Evolutionary conservation across 2,797 vertebrate species (phyloP).

Genomic region (Zalophus californianus): DNA sequence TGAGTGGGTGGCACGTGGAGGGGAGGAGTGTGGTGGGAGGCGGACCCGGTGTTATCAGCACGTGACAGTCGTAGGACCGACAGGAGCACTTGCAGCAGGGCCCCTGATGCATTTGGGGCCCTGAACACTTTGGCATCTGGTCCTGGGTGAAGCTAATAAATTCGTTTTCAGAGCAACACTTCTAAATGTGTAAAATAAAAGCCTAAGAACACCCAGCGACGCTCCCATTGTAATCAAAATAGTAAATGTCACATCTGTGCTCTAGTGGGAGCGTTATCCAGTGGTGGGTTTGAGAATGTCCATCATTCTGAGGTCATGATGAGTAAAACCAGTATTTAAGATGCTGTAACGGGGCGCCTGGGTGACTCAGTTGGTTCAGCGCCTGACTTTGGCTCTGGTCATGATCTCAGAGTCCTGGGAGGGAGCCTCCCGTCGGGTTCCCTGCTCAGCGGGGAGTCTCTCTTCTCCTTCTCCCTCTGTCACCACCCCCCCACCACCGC

Average conservation of each 20-base stretch:
- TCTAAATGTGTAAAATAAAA: neutral
- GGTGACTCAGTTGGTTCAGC: neutral
- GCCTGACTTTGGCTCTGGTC: neutral
- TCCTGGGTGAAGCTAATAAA: neutral
- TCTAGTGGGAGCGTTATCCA: neutral
- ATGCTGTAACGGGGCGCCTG: neutral
- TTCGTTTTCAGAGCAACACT: neutral
- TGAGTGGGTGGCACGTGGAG: neutral
- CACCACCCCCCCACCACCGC: too few relatives aligned
- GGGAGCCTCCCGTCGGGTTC: neutral
- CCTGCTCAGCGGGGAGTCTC: neutral
- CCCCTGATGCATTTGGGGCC: accelerated
- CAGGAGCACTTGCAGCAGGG: accelerated
- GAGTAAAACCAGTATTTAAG: neutral
- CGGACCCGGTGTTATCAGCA: accelerated
- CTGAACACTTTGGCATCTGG: neutral
- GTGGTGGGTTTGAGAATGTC: neutral
- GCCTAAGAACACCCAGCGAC: neutral
- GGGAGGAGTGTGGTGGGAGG: neutral
- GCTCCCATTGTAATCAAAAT: neutral
- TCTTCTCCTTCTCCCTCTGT: neutral
- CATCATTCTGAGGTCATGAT: neutral
- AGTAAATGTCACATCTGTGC: neutral
- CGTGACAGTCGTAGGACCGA: accelerated
- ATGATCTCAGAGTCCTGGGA: neutral